phyloP scores from a whole-genome alignment of 2,888 invertebrate genomes.

The Odontomyia ornata region DNA sequence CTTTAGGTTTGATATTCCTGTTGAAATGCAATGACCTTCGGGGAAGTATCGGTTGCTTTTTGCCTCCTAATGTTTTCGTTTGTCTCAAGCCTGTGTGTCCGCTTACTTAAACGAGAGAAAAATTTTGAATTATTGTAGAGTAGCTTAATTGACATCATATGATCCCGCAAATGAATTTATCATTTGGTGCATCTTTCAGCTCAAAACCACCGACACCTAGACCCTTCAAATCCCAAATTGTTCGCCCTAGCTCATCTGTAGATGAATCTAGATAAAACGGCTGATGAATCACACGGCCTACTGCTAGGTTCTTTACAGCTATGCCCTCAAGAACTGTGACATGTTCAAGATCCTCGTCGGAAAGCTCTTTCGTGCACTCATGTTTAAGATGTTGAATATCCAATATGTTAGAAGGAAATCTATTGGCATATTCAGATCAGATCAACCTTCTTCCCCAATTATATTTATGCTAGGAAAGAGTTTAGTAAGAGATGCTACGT shows the following conservation, averaged over 20 bases:
- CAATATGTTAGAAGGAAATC: constrained; percentile 81
- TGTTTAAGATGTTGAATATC: constrained; percentile 72
- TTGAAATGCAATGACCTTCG: no score
- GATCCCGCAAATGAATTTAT: constrained; percentile 73
- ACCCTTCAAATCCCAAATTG: constrained; percentile 93
- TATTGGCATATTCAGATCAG: constrained; percentile 69
- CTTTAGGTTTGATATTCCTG: no score
- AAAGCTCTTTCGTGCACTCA: constrained; percentile 75
- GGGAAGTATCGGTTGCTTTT: no score
- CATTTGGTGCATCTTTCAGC: constrained; percentile 57
- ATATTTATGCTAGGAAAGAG: constrained; percentile 86
- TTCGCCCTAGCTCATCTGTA: constrained; percentile 76
- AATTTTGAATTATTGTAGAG: no score
- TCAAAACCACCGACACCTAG: constrained; percentile 68
- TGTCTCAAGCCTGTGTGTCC: no score
- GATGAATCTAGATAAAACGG: constrained; percentile 80
- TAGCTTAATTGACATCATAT: no score
- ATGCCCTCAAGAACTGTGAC: constrained; percentile 98
- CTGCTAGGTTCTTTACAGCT: constrained; percentile 84
- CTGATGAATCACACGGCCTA: constrained; percentile 98
- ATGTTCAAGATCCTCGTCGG: constrained; percentile 91
- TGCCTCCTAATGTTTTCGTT: no score
- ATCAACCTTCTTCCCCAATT: constrained; percentile 89
- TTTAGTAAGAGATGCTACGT: constrained; percentile 83
- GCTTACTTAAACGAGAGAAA: no score